These are phyloP conservation scores for Synanthedon vespiformis DNA, from an alignment of 2,888 invertebrate species.

Conservation along the genomic window DNA sequence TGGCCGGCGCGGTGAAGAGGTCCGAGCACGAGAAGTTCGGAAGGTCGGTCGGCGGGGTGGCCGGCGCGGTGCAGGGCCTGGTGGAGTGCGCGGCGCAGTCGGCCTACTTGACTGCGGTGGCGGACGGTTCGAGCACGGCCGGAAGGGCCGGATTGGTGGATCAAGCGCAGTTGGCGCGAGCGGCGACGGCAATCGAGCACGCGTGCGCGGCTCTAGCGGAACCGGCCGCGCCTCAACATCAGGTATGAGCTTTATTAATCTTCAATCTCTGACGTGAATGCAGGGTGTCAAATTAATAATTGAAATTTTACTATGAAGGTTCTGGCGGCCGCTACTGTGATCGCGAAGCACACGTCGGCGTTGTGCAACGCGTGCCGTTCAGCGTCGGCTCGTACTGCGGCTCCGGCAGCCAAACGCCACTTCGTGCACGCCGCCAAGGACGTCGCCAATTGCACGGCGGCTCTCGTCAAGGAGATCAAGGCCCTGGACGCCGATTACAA, in stretches of 20 bases:
- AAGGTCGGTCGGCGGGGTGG: constrained; percentile 84
- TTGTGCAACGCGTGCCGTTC: constrained; percentile 95
- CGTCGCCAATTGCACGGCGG: constrained; percentile 95
- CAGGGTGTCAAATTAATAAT: too few relatives aligned
- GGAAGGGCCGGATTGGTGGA: constrained; percentile 92
- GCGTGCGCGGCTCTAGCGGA: constrained; percentile 86
- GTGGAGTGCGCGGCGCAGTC: constrained; percentile 95
- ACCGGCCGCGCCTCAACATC: constrained; percentile 80
- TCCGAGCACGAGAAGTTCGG: constrained; percentile 89
- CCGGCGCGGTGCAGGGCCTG: constrained; percentile 88
- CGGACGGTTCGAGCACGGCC: constrained; percentile 89
- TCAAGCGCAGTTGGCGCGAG: constrained; percentile 87
- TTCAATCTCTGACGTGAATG: too few relatives aligned
- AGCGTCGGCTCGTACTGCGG: constrained; percentile 90
- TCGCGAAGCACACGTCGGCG: constrained; percentile 96
- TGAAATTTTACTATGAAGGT: too few relatives aligned
- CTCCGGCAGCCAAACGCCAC: constrained; percentile 93
- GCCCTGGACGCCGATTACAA: constrained; percentile 87
- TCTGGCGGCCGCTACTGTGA: constrained; percentile 89
- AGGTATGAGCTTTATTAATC: constrained; percentile 34
- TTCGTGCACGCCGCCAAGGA: constrained; percentile 98
- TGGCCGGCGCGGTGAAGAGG: constrained; percentile 91
- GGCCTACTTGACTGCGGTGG: constrained; percentile 93
- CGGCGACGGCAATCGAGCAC: constrained; percentile 89
- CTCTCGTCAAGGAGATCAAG: constrained; percentile 95